phyloP scores from a whole-genome alignment of 1,140 invertebrate species.

The Sarcophaga peregrina region DNA sequence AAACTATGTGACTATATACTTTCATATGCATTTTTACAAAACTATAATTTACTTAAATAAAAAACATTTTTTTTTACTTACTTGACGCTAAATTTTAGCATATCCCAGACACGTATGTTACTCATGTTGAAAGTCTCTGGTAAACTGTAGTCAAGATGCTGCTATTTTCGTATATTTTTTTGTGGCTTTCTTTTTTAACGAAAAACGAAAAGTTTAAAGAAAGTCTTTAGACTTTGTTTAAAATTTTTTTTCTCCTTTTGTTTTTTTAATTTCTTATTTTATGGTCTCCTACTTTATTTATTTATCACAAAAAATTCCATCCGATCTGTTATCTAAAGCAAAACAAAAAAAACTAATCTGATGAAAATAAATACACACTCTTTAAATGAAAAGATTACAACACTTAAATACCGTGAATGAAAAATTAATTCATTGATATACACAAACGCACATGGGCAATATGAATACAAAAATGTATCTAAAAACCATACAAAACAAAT shows the following conservation, averaged over 20 bases:
- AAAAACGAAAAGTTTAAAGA: background rate
- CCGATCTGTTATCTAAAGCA: background rate
- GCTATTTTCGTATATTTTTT: background rate
- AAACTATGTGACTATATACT: no score
- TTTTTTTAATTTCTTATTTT: background rate
- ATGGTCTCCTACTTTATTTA: background rate
- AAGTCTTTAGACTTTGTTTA: no score
- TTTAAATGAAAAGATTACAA: background rate
- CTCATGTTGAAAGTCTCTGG: constrained; percentile 25
- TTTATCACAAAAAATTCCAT: background rate
- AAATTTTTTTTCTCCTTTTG: no score
- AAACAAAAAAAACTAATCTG: background rate
- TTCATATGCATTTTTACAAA: no score
- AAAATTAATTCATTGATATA: no score
- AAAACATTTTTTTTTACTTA: background rate
- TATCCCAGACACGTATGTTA: constrained; percentile 28
- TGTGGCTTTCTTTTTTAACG: background rate
- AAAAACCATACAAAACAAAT: background rate
- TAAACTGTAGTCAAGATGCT: background rate
- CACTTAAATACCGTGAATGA: background rate
- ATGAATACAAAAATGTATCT: background rate
- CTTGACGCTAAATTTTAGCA: constrained; percentile 35
- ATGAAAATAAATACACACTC: background rate
- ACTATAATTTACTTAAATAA: no score
- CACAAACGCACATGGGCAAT: background rate